Evolutionary conservation across 2,888 invertebrate species (phyloP).

Genomic region (Eristalis tenax): DNA sequence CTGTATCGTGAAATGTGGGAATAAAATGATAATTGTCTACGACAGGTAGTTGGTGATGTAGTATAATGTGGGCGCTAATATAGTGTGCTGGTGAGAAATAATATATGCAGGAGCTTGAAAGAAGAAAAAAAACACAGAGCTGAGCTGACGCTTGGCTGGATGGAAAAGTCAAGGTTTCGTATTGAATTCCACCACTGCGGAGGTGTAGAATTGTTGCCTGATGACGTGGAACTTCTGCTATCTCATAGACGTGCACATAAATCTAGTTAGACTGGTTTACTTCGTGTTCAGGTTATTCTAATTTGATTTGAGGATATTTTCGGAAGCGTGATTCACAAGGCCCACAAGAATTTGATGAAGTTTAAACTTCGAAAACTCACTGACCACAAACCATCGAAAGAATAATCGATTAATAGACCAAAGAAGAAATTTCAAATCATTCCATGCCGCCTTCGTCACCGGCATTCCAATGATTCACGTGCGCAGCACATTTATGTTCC

Average conservation of each 20-base stretch:
- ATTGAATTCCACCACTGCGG: conserved; percentile 46
- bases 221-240: conserved; percentile 61
- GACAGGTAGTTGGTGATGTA: conserved; percentile 63
- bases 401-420: not conserved
- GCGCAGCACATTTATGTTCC: not conserved
- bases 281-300: not conserved
- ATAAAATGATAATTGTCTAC: conserved; percentile 68
- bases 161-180: conserved; percentile 65
- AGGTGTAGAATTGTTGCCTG: conserved; percentile 50
- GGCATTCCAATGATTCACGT: not conserved
- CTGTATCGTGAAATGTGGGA: conserved; percentile 63
- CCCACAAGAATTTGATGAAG: not conserved
- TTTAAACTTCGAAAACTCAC: not conserved
- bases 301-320: not conserved
- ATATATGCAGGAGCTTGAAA: not conserved
- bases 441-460: not conserved
- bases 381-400: not conserved
- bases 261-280: conserved; percentile 6
- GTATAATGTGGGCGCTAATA: conserved; percentile 64
- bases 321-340: not conserved
- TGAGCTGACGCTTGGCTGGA: conserved; percentile 30
- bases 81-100: conserved; percentile 25
- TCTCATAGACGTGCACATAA: not conserved
- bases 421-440: not conserved
- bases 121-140: not conserved